Base-by-base conservation (phyloP, 2,113 vertebrate species). In the Atractosteus spatula region DNA sequence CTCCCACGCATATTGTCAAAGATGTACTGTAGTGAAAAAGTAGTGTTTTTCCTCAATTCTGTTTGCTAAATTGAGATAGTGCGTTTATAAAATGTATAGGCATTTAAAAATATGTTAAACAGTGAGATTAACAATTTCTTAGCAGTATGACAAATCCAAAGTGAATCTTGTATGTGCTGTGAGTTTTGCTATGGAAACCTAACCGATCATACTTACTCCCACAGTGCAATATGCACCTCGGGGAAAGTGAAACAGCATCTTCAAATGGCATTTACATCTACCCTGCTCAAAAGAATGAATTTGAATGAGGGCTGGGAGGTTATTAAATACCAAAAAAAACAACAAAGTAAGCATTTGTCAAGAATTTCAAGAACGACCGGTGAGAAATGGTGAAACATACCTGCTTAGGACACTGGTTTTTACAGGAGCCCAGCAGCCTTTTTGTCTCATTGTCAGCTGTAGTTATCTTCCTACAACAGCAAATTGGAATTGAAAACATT, bases 401-500 rank as follows among this genome's bases (percentile, higher is more conserved):
- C 95, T 97, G 92, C 90, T 95, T 97, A 29, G 97, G 97, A 87
- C 97, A 98, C 80, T 99, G 97, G 86, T 98, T 98, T 90, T 88
- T 94, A 81, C 97, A 99, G 75, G 95, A 98, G 78, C 77, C 77
- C 68, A 99, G 84, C 3, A 83, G 71, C 8, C 89, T 83, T 82
- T 91, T 96, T 55, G 81, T 89, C 77, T 91, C 81, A 63, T 85
- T 29, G 74, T 92, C 90, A 73, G 94, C 91, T 82, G 81, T 62
- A 0, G 90, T 91, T 69, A 95, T 77, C 84, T 94, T 95, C 85
- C 97, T 99, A 79, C 81, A 75, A 77, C 0, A 70, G 51, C n/a
- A 73, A 81, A 68, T 56, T 29, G 59, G 0, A 64, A 63, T 55
- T 62, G 10, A 44, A n/a, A 65, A 3, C 7, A 17, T 8, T 11